A percentile compares a stretch with the other conserved stretches of the same genome.
Conservation (phyloP, 1,140 invertebrate genomes). For the Leucophenga varia region DNA sequence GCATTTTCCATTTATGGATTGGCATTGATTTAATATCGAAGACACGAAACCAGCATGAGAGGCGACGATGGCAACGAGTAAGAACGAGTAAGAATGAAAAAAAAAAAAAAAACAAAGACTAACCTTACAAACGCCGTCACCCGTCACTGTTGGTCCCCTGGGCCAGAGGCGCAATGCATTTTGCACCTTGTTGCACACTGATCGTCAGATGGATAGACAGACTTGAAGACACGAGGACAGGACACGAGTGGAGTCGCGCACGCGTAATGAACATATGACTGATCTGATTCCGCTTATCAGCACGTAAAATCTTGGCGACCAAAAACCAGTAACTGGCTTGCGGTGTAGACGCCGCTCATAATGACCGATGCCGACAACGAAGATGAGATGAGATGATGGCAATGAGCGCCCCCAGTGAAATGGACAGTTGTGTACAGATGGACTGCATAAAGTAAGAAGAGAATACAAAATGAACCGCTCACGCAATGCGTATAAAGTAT, state of each 20-base stretch:
- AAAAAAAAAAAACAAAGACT: not conserved
- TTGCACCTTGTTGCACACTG: constrained; percentile 38
- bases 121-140: not conserved
- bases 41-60: too few species aligned
- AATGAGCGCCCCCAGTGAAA: too few species aligned
- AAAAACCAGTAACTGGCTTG: constrained; percentile 26
- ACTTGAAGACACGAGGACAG: too few species aligned
- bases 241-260: too few species aligned
- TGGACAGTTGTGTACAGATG: too few species aligned
- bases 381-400: too few species aligned
- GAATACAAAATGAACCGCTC: constrained; percentile 2
- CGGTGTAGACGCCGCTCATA: constrained; percentile 39
- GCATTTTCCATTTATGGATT: constrained; percentile 49
- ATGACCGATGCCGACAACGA: too few species aligned
- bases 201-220: too few species aligned
- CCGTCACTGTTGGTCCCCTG: not conserved
- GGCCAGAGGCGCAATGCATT: constrained; percentile 48
- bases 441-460: not conserved
- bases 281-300: constrained; percentile 51
- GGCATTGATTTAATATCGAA: constrained; percentile 51
- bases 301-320: not conserved
- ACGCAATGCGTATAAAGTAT: constrained; percentile 13
- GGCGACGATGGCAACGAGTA: constrained; percentile 12
- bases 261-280: constrained; percentile 7
- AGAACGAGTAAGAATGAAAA: constrained; percentile 7